A percentile compares a stretch with the other conserved stretches of the same genome.
These are phyloP conservation scores for Metellina segmentata DNA, from an alignment of 2,888 invertebrate species.

Conservation along the genomic window DNA sequence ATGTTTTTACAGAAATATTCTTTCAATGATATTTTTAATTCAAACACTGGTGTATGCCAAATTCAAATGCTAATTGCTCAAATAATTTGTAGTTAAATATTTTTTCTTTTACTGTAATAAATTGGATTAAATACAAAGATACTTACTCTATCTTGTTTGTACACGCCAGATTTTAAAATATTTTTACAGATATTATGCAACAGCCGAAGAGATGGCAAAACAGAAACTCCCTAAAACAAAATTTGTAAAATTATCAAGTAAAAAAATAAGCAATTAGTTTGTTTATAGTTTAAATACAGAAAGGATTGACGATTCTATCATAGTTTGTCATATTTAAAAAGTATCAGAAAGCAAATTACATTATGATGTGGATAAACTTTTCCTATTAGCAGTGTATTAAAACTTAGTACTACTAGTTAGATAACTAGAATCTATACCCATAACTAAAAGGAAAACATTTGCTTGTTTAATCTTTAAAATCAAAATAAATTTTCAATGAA, in stretches of 20 bases:
- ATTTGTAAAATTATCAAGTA: neutral
- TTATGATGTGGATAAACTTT: too few species aligned
- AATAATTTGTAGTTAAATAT: neutral
- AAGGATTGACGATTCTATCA: too few species aligned
- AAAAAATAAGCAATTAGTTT: neutral
- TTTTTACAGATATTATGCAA: conserved; percentile 81
- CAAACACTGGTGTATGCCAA: neutral
- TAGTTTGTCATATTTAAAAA: too few species aligned
- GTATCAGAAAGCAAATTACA: too few species aligned
- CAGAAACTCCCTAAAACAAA: conserved; percentile 80
- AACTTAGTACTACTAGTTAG: too few species aligned
- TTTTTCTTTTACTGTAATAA: neutral
- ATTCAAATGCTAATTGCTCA: neutral
- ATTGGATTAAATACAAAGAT: neutral
- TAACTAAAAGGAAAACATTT: too few species aligned
- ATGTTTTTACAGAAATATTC: neutral
- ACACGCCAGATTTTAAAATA: conserved; percentile 80
- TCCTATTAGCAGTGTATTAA: too few species aligned
- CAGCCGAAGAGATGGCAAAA: conserved; percentile 81
- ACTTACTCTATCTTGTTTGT: conserved; percentile 82
- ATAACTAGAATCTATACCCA: too few species aligned
- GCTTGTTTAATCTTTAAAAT: too few species aligned
- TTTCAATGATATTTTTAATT: conserved; percentile 8
- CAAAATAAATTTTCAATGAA: too few species aligned
- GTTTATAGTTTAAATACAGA: neutral